A percentile compares a stretch with the other conserved stretches of the same genome.
Evolutionary conservation across 2,113 vertebrate species (phyloP).

Genomic region (Embiotoca jacksoni): DNA sequence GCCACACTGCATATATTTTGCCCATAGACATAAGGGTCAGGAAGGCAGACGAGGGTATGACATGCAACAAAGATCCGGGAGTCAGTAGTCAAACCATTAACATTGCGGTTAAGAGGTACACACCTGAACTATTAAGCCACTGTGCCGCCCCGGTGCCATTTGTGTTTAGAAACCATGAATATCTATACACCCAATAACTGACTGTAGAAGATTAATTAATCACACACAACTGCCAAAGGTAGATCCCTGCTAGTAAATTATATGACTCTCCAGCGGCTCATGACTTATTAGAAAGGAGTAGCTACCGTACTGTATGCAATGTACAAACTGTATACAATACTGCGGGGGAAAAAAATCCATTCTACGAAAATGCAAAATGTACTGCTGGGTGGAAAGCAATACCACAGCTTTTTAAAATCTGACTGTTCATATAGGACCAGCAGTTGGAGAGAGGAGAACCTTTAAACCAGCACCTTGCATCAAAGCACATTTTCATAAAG

Average conservation of each 20-base stretch:
- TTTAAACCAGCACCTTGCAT: neutral
- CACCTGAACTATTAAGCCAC: no score
- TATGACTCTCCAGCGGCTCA: constrained; percentile 1
- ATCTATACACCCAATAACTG: no score
- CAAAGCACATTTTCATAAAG: constrained; percentile 6
- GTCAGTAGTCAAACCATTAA: no score
- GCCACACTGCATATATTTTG: no score
- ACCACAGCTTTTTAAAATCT: neutral
- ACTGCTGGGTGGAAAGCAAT: neutral
- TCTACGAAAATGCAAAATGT: neutral
- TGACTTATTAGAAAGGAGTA: neutral
- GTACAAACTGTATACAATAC: neutral
- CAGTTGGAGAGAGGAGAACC: neutral
- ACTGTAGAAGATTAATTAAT: no score
- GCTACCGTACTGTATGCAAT: neutral
- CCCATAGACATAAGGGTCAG: no score
- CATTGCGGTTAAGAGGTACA: no score
- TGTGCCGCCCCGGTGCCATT: no score
- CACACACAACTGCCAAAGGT: no score
- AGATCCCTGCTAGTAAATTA: neutral
- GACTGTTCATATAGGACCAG: neutral
- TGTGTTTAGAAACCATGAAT: no score
- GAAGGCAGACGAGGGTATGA: no score
- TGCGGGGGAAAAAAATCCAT: neutral
- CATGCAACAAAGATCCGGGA: no score